Evolutionary conservation across 1,140 invertebrate genomes (phyloP), one percentile per base, ranked within the genome.

Genomic region (Neotoxoptera formosana): DNA sequence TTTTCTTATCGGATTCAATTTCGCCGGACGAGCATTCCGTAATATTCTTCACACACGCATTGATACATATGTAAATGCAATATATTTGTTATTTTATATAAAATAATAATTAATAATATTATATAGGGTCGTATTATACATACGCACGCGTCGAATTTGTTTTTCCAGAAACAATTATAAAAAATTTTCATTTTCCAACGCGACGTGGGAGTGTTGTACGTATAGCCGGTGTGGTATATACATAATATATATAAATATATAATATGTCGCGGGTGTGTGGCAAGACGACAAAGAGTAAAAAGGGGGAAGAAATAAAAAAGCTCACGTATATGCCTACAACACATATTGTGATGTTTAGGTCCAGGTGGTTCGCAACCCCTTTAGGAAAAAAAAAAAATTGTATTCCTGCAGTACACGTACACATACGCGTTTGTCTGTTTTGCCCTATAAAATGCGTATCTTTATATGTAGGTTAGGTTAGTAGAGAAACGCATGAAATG

Each of bases 331-430:
- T 36, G 34, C 53, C n/a, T 36, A 60, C 53, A 90, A 51, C 86
- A 30, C n/a, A 51, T 34, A 48, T 88, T 48, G 60, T 76, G 60
- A 76, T 76, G 60, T 76, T 88, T 48, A 30, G n/a, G 60, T 92
- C 91, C 91, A 92, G 91, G 91, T 92, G 91, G 91, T 92, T 92
- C 36, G 47, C 76, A 92, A 92, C 91, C 91, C 91, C 91, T 92
- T 92, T 76, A 92, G 20, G 20, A 34, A 34, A 76, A 67, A 76
- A 67, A 76, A 92, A 91, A 91, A 76, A 91, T 91, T 91, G 56
- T 91, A 47, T 91, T 91, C 91, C 76, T 34, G 90, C 23, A 89
- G 7, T n/a, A 81, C 90, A 81, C 90, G 45, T 9, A 91, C 91
- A 36, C 56, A 48, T 21, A 14, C 47, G 41, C 30, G 81, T 91